Evolutionary conservation across 1,140 invertebrate species (phyloP).

Genomic region (Macrocentrus cingulum): DNA sequence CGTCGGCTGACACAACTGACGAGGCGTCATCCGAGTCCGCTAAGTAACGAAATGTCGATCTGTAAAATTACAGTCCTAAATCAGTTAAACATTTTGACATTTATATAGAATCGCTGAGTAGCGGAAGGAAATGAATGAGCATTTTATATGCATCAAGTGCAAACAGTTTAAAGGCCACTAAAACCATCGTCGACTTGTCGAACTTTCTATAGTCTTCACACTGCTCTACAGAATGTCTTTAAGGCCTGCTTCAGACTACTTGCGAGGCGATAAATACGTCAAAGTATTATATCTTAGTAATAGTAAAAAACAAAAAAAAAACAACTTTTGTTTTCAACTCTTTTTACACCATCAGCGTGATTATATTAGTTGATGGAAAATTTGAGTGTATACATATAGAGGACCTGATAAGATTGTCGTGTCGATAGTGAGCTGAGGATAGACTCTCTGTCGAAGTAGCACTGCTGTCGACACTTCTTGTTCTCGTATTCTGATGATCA

Average conservation of each 20-base stretch:
- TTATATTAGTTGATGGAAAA: slow-evolving; percentile 7
- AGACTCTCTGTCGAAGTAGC: slow-evolving; percentile 35
- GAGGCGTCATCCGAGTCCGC: slow-evolving; percentile 53
- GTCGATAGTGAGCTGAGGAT: slow-evolving; percentile 40
- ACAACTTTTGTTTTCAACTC: too few species aligned
- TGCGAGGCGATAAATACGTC: slow-evolving; percentile 27
- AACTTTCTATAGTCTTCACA: too few species aligned
- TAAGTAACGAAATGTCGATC: slow-evolving; percentile 44
- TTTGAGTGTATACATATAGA: not conserved
- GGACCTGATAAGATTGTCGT: slow-evolving; percentile 43
- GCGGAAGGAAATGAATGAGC: slow-evolving; percentile 7
- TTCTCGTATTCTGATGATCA: slow-evolving; percentile 33
- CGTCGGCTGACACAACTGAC: slow-evolving; percentile 49
- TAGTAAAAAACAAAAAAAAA: too few species aligned
- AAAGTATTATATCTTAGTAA: too few species aligned
- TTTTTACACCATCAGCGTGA: too few species aligned
- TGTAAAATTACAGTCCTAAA: slow-evolving; percentile 20
- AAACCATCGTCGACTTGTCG: slow-evolving; percentile 40
- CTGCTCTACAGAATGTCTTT: too few species aligned
- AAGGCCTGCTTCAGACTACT: too few species aligned
- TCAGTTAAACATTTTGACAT: too few species aligned
- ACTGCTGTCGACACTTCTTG: slow-evolving; percentile 35
- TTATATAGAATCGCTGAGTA: too few species aligned
- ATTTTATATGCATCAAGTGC: slow-evolving; percentile 35
- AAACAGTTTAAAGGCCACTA: slow-evolving; percentile 44